Evolutionary conservation across 2,888 invertebrate genomes (phyloP), one percentile per base, ranked within the genome.

Genomic region (Mythimna pallens): DNA sequence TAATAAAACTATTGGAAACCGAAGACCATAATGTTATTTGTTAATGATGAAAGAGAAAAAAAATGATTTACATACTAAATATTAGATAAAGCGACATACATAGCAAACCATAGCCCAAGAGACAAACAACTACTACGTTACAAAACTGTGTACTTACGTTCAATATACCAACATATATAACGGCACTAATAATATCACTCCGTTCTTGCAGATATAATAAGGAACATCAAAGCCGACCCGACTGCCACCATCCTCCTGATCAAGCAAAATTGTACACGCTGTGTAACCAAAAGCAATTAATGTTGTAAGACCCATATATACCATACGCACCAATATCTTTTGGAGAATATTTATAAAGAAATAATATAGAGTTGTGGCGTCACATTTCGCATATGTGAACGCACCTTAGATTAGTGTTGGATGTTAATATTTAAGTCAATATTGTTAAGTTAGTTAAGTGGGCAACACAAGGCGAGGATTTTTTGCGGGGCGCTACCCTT

Each of bases 131-230:
- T 71, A 64, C 25, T 89, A 91, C 88, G 81, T 89, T 91, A 92
- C 82, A 89, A 87, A 90, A 90, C 83, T 85, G 77, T 85, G 88
- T 93, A 94, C 94, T 94, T 92, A 94, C 93, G 82, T 90, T 89
- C 85, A 86, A 77, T 83, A 84, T 84, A 88, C 80, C 83, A 80
- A 83, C 63, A 82, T 75, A 86, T 54, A 58, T 81, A 87, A 85
- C 87, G 83, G 87, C 88, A 88, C 85, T 88, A 81, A 79, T 80
- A 90, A 86, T 83, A 85, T 90, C 92, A 93, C 93, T 91, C 82
- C 81, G 76, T 82, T 83, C 75, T 82, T 85, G 86, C 83, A 84
- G 66, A 81, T 76, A 79, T 82, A 86, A 84, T 85, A 87, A 86
- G 83, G 83, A 82, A 88, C 88, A 91, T 91, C 91, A 91, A 91